Conservation (phyloP, 2,113 vertebrate species). For the Aegithalos caudatus region DNA sequence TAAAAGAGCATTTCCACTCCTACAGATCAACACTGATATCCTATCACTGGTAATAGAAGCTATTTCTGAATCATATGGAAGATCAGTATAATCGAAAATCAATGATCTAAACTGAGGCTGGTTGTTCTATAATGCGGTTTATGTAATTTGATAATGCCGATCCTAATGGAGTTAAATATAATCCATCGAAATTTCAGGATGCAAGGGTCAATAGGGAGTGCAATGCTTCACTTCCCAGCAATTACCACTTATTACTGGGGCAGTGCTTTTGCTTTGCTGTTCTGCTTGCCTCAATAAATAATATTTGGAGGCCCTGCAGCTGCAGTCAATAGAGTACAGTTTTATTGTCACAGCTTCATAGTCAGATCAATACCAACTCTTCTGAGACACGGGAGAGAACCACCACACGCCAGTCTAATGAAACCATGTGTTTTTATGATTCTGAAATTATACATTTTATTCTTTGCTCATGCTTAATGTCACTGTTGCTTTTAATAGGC, state of each 20-base stretch:
- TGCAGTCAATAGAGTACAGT: conserved; percentile 88
- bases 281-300: conserved; percentile 88
- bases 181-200: conserved; percentile 89
- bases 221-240: conserved; percentile 87
- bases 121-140: conserved; percentile 67
- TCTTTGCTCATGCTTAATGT: conserved; percentile 43
- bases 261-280: conserved; percentile 77
- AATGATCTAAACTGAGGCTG: conserved; percentile 74
- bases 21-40: conserved; percentile 24
- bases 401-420: conserved; percentile 56
- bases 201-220: conserved; percentile 83
- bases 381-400: conserved; percentile 43
- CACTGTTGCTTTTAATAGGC: conserved; percentile 12
- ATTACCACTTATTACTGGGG: conserved; percentile 95
- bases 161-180: conserved; percentile 93
- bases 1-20: neutral
- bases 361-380: conserved; percentile 81
- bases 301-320: conserved; percentile 86
- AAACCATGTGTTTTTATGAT: conserved; percentile 62
- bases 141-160: conserved; percentile 96
- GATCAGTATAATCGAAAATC: conserved; percentile 90
- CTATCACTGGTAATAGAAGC: conserved; percentile 1
- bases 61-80: neutral
- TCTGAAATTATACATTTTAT: conserved; percentile 61
- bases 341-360: conserved; percentile 82